Evolutionary conservation across 2,888 invertebrate species (phyloP), one percentile per base, ranked within the genome.

Genomic region (Agonopterix arenella): DNA sequence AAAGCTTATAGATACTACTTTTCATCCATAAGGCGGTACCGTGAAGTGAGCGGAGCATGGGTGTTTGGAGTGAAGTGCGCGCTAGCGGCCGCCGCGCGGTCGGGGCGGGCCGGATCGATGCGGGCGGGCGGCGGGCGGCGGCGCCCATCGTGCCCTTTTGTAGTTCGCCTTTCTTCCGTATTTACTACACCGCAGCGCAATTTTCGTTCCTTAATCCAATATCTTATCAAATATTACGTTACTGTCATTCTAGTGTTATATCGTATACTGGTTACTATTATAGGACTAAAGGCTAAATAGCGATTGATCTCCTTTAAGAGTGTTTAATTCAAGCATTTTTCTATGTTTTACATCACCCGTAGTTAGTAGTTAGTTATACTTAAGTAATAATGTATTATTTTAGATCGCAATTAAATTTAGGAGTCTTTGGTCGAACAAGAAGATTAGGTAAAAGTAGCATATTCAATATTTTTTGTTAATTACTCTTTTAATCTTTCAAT

Each of bases 1-100:
- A 66, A 68, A 64, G 69, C 71, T 76, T 83, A 81, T 83, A 83
- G 73, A 77, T 84, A 84, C 76, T 84, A 84, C 73, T 80, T 73
- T 80, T 81, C 84, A 84, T 84, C 83, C 77, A 83, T 82, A 74
- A 64, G 68, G 58, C 68, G 64, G 69, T 66, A 64, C 62, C 61
- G 73, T 82, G 84, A 86, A 85, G 83, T 84, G 75, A 84, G 85
- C 76, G 66, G 73, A 58, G 61, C 55, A 63, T 66, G 66, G 56
- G 64, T 52, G 53, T 61, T 61, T 56, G 60, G 62, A 62, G 69
- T 86, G 86, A 85, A 86, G 83, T 83, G 70, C 73, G 83, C 71
- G 64, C 71, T 66, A 64, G 62, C 54, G 54, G 57, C 60, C 56
- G 61, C 60, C 63, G 62, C 51, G 66, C 60, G 65, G 72, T 9